Base-by-base conservation (phyloP, 2,888 invertebrate species). In the Chrysodeixis includens region DNA sequence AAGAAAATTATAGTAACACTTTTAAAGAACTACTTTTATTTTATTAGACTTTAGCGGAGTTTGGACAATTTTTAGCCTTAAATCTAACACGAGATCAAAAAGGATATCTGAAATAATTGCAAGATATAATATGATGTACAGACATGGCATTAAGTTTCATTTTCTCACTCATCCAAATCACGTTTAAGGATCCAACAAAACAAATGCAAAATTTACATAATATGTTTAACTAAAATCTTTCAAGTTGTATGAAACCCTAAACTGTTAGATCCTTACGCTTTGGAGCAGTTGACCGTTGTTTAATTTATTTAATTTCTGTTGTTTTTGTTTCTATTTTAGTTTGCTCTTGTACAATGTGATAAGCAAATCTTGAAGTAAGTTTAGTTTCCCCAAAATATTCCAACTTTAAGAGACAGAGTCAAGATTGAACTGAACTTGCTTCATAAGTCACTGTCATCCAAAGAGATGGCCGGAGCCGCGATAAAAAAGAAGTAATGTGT, bases 401-500 rank as follows among this genome's bases (percentile, higher is more conserved):
- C 51, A 16, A 10, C 4, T 2, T 9, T 9, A 1, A 12, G 30
- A 40, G 30, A 0, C 8, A 14, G 2, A 60, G 62, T 69, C 83
- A 83, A 5, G n/a, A n/a, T 4, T 20, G 10, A 9, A 83, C 81
- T 82, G 85, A 88, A 78, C 79, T 88, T 86, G 75, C 83, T 84
- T 82, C 66, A 79, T 76, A 32, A 61, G 71, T 77, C 78, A 80
- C 79, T 76, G 53, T 86, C 84, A 86, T 88, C 89, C 88, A 73
- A 76, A 82, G 80, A 81, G 84, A 86, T 89, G 87, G 87, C 77
- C 78, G 74, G 77, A 83, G 78, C 76, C 88, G 86, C 86, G 84
- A 89, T 87, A 87, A 89, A 87, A 88, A 91, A 89, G 90, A 91
- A 85, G 88, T 92, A 93, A 93, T 93, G 86, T 92, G 91, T 93